A percentile compares a stretch with the other conserved stretches of the same genome.
Evolutionary conservation across 1,140 invertebrate genomes (phyloP).

Genomic region (Venturia canescens): DNA sequence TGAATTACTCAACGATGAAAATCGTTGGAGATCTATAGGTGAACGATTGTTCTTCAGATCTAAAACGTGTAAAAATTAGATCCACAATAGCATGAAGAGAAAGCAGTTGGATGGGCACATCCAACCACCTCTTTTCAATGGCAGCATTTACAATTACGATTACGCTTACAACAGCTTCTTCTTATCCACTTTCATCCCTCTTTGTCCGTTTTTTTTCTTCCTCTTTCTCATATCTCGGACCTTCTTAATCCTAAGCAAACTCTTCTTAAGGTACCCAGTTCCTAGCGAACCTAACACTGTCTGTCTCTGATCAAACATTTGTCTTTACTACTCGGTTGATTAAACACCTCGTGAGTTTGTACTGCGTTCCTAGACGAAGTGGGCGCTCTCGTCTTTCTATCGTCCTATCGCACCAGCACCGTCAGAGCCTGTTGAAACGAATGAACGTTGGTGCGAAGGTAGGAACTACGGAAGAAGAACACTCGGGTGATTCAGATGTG

Average conservation of each 20-base stretch:
- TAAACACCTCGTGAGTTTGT: conserved; percentile 65
- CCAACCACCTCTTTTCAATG: not conserved
- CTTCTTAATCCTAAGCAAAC: conserved; percentile 68
- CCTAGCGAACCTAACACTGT: conserved; percentile 43
- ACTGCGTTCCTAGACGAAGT: conserved; percentile 47
- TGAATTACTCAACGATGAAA: no score
- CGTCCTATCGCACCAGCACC: not conserved
- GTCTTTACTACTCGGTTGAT: conserved; percentile 70
- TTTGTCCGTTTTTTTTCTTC: not conserved
- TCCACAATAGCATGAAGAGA: not conserved
- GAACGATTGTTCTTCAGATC: no score
- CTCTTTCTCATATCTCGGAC: conserved; percentile 42
- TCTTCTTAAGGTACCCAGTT: conserved; percentile 29
- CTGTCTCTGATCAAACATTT: conserved; percentile 70
- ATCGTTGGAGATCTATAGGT: no score
- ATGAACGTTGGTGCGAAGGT: conserved; percentile 5
- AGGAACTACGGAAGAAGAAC: conserved; percentile 18
- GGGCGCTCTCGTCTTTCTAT: not conserved
- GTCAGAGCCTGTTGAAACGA: conserved; percentile 6
- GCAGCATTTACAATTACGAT: conserved; percentile 35
- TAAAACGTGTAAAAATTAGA: not conserved
- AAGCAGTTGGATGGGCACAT: not conserved
- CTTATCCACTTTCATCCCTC: not conserved
- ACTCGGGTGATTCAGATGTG: not conserved
- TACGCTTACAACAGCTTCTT: not conserved